Base-by-base conservation (phyloP, 2,113 vertebrate species). In the Rhinoderma darwinii region DNA sequence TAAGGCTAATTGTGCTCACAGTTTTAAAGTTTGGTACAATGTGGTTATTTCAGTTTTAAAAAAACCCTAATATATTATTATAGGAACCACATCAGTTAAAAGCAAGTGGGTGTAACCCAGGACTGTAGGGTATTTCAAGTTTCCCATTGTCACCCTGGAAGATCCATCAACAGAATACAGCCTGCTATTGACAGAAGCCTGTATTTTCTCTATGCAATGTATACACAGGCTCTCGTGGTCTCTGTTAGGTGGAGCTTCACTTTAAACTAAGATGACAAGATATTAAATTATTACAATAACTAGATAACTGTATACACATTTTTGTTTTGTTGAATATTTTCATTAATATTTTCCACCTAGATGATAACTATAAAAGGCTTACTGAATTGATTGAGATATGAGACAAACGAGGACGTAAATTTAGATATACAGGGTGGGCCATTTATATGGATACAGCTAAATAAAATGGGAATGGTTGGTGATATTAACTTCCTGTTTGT, bases 161-260 rank as follows among this genome's bases (percentile, higher is more conserved):
- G 32, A 37, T 20, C 66, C 4, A 1, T 37, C n/a, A 37, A 9
- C 32, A 70, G 66, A 37, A 37, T 37, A 37, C 5, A 9, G 6
- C 66, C 61, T 32, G n/a, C 12, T 68, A 35, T 17, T 68, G 32
- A 17, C 18, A 6, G 18, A 12, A 32, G 63, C 30, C 63, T 32
- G 27, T 68, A 35, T 5, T 68, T 68, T 68, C 63, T 68, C 63
- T 68, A 68, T 68, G 66, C 66, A 70, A 20, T 70, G 66, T 37
- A 70, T 18, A 37, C 32, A 18, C 63, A 32, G 32, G 66, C 66
- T 37, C 5, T 9, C 32, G 22, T 70, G 1, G 14, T 3, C 15
- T n/a, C n/a, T n/a, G n/a, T n/a, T n/a, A 35, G 66, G 15, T 70
- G 66, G 5, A 63, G 56, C 56, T 44, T 44, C 27, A 61, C 22